Base-by-base conservation (phyloP, 2,113 vertebrate species). In the Lota lota region DNA sequence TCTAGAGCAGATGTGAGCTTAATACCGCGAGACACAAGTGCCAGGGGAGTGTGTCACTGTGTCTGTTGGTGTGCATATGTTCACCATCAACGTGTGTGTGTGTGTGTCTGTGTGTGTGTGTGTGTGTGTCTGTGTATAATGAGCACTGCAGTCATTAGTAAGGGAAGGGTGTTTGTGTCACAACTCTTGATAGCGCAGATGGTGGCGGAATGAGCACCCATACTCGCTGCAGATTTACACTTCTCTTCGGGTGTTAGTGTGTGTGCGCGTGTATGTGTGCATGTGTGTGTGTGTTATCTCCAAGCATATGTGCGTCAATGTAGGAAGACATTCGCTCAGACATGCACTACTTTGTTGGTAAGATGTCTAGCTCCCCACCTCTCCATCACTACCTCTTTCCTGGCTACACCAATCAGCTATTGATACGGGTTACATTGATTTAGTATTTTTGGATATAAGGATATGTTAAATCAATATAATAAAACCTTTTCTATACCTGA, bases 101-200 rank as follows among this genome's bases (percentile, higher is more conserved):
- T 53, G 59, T 61, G 33, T 51, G 57, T 61, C 40, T 33, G 60
- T 63, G 60, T n/a, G 47, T n/a, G 36, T 53, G 36, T 22, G 61
- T 64, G 59, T 47, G 59, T 50, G 67, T 54, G 50, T 62, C 51
- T 74, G 73, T 78, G 73, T 75, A 66, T 80, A 75, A 82, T 77
- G 74, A 78, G 72, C 60, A 60, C 62, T 66, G 77, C 75, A 69
- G 77, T 83, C 61, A 71, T 85, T 82, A 79, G 70, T 53, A 63
- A 66, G 53, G 72, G 6, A 70, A 57, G 73, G 24, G 33, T 51
- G 21, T 22, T 22, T 62, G 21, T 73, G 67, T 81, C 15, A 67
- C 61, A 5, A 22, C 57, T 76, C 57, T 74, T 69, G 74, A 72
- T 70, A 77, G 82, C 82, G 86, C 86, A 88, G 83, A 88, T 85